Evolutionary conservation across 2,888 invertebrate species (phyloP).

Genomic region (Ormyrus labotus): DNA sequence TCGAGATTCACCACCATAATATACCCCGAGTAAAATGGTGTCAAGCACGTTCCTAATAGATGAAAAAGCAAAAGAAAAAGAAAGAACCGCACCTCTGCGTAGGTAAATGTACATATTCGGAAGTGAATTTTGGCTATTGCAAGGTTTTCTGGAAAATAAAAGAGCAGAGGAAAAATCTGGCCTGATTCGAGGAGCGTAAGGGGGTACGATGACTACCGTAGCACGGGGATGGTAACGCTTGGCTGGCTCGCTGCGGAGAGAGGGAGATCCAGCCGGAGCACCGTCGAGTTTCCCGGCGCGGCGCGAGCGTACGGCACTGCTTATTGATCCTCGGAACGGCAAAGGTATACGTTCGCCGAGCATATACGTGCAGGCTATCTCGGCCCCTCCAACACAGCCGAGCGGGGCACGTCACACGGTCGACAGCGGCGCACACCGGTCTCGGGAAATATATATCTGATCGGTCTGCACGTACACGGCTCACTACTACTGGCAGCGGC

Average conservation of each 20-base stretch:
- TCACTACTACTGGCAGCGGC: too few relatives aligned
- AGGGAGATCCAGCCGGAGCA: background rate
- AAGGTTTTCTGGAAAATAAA: too few relatives aligned
- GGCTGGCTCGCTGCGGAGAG: background rate
- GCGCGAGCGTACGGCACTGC: conserved; percentile 70
- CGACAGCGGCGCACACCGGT: background rate
- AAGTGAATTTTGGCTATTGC: too few relatives aligned
- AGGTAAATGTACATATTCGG: too few relatives aligned
- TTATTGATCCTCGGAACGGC: conserved; percentile 74
- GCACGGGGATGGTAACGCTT: too few relatives aligned
- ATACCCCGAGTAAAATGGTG: conserved; percentile 34
- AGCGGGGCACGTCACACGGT: conserved; percentile 17
- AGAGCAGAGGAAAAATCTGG: too few relatives aligned
- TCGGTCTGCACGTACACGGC: too few relatives aligned
- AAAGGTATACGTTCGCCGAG: conserved; percentile 55
- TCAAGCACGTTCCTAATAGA: background rate
- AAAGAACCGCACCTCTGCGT: too few relatives aligned
- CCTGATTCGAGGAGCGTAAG: too few relatives aligned
- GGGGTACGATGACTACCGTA: too few relatives aligned
- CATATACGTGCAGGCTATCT: conserved; percentile 14
- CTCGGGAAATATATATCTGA: too few relatives aligned
- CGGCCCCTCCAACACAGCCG: conserved; percentile 32
- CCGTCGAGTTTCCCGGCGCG: conserved; percentile 4
- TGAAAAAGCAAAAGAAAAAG: too few relatives aligned
- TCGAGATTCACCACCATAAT: conserved; percentile 15